Evolutionary conservation across 2,113 vertebrate species (phyloP).

Genomic region (Xenotilapia longispinis): DNA sequence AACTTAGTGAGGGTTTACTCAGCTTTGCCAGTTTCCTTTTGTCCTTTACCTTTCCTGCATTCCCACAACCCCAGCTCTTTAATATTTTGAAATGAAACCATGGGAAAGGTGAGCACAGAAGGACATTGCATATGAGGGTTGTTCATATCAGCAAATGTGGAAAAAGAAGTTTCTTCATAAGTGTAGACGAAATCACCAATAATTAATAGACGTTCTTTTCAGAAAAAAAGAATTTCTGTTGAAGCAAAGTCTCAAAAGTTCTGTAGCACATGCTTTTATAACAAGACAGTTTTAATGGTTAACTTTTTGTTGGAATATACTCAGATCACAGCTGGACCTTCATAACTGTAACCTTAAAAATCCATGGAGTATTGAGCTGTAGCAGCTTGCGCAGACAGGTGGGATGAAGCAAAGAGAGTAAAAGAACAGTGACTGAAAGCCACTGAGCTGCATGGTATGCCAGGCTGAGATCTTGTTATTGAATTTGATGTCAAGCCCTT

Average conservation of each 20-base stretch:
- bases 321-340: background rate
- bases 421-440: conserved; percentile 35
- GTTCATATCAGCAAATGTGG: background rate
- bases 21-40: background rate
- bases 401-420: conserved; percentile 9
- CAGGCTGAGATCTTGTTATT: conserved; percentile 54
- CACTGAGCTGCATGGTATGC: conserved; percentile 36
- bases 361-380: conserved; percentile 14
- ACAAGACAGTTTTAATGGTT: background rate
- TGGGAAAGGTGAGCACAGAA: conserved; percentile 19
- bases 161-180: background rate
- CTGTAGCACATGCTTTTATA: background rate
- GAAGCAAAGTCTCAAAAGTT: background rate
- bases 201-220: background rate
- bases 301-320: background rate
- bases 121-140: background rate
- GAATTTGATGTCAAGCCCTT: conserved; percentile 65
- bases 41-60: background rate
- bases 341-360: conserved; percentile 39
- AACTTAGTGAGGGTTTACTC: background rate
- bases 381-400: background rate
- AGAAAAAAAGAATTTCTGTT: background rate
- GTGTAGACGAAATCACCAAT: background rate
- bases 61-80: background rate
- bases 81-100: conserved; percentile 2